phyloP scores from a whole-genome alignment of 37 sponge, comb jelly and placozoan genomes.

The Cladorhizidae sp. region DNA sequence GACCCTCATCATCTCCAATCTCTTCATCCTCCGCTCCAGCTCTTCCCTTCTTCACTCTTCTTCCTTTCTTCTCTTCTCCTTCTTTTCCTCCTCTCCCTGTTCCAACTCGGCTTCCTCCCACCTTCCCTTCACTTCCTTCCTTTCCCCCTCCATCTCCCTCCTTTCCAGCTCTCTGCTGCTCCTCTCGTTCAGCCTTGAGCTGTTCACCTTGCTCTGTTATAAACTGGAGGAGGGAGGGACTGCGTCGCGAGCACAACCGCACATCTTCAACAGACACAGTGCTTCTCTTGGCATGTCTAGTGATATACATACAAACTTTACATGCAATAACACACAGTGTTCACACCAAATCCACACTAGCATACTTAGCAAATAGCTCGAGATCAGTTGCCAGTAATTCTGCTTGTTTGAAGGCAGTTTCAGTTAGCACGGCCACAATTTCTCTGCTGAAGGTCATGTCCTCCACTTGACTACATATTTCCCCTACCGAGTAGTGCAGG shows the following conservation, averaged over 20 bases:
- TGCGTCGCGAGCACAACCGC: slow-evolving; percentile 56
- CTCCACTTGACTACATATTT: slow-evolving; percentile 48
- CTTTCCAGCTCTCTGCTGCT: neutral
- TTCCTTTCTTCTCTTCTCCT: neutral
- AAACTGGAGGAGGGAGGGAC: slow-evolving; percentile 12
- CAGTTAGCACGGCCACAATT: slow-evolving; percentile 61
- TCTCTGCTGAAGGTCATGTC: slow-evolving; percentile 42
- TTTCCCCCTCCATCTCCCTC: too few relatives aligned
- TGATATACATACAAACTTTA: neutral
- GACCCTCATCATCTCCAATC: too few relatives aligned
- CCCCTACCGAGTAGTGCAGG: slow-evolving; percentile 69
- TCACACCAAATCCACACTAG: neutral
- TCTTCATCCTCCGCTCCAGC: too few relatives aligned
- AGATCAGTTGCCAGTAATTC: slow-evolving; percentile 52
- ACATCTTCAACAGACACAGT: slow-evolving; percentile 69
- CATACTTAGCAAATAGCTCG: slow-evolving; percentile 76
- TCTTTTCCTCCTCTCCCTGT: neutral
- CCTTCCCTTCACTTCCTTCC: too few relatives aligned
- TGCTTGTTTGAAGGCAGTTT: slow-evolving; percentile 50
- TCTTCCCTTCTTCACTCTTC: too few relatives aligned
- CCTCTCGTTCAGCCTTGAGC: slow-evolving; percentile 32
- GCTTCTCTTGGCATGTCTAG: slow-evolving; percentile 74
- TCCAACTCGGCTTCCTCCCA: neutral
- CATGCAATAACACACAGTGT: neutral
- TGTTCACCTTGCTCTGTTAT: slow-evolving; percentile 24